A percentile compares a stretch with the other conserved stretches of the same genome.
Conservation (phyloP, 2,797 vertebrate species). For the Megaceryle alcyon region DNA sequence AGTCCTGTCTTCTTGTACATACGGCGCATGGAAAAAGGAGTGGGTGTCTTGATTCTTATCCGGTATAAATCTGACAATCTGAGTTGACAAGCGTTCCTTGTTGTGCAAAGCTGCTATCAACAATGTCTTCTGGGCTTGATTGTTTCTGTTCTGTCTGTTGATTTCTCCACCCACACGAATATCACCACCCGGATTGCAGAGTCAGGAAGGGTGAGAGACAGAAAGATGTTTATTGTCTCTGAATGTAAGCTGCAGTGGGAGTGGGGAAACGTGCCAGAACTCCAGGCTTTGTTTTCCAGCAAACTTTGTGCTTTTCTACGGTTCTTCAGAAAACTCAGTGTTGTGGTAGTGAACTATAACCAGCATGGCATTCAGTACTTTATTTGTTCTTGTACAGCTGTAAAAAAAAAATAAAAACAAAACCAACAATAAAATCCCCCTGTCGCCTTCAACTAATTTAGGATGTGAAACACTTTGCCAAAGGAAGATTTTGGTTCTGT, state of each 20-base stretch:
- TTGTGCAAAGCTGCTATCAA: background rate
- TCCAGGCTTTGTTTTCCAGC: background rate
- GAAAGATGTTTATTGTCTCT: constrained; percentile 21
- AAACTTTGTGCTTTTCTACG: background rate
- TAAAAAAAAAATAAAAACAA: background rate
- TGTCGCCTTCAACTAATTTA: background rate
- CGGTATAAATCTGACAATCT: background rate
- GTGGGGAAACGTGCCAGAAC: background rate
- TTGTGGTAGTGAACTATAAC: background rate
- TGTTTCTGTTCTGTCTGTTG: background rate
- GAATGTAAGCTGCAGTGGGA: background rate
- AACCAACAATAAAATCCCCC: background rate
- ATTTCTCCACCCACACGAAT: background rate
- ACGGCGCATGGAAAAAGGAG: background rate
- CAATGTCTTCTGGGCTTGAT: background rate
- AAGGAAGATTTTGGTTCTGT: constrained; percentile 2
- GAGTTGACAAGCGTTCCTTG: background rate
- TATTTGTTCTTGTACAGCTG: constrained; percentile 25
- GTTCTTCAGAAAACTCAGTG: background rate
- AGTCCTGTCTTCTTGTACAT: background rate
- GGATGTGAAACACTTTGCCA: constrained; percentile 12
- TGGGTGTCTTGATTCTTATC: background rate
- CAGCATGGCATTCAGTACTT: background rate
- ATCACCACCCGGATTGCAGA: background rate
- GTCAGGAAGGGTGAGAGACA: background rate